A percentile compares a stretch with the other conserved stretches of the same genome.
Evolutionary conservation across 2,797 vertebrate species (phyloP).

Genomic region (Neoniphon sammara): DNA sequence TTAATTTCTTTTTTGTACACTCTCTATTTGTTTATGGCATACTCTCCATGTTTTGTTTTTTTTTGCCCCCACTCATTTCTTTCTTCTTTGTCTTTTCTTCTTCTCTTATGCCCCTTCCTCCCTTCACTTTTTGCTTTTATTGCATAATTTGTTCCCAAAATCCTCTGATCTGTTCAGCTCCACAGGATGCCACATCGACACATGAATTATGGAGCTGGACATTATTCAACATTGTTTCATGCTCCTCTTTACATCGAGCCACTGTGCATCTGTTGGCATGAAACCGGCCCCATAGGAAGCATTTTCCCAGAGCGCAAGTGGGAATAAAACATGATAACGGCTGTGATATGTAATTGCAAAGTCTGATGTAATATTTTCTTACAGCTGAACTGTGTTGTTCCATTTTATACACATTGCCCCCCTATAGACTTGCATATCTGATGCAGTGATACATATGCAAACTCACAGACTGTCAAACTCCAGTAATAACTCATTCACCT

Average conservation of each 20-base stretch:
- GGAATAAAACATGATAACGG: conserved; percentile 56
- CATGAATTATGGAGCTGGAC: conserved; percentile 70
- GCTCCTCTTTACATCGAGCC: conserved; percentile 56
- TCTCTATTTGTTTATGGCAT: background rate
- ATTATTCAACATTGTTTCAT: conserved; percentile 52
- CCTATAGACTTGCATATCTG: conserved; percentile 29
- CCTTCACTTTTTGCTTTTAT: conserved; percentile 42
- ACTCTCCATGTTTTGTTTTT: background rate
- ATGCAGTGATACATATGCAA: conserved; percentile 28
- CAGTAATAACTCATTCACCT: conserved; percentile 35
- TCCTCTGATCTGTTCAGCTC: conserved; percentile 65
- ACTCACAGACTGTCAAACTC: conserved; percentile 23
- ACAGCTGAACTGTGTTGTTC: conserved; percentile 35
- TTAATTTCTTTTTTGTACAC: background rate
- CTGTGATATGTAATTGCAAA: conserved; percentile 31
- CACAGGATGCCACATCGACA: conserved; percentile 56
- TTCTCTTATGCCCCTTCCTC: background rate
- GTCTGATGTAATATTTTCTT: conserved; percentile 60
- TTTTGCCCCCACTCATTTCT: background rate
- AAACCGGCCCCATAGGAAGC: background rate
- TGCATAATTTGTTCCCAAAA: conserved; percentile 61
- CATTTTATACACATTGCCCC: conserved; percentile 30
- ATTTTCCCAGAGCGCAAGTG: background rate
- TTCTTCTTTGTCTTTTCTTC: background rate
- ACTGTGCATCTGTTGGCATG: conserved; percentile 37